These are phyloP conservation scores for Gandaritis pyraliata DNA, from an alignment of 2,888 invertebrate species.

Conservation along the genomic window DNA sequence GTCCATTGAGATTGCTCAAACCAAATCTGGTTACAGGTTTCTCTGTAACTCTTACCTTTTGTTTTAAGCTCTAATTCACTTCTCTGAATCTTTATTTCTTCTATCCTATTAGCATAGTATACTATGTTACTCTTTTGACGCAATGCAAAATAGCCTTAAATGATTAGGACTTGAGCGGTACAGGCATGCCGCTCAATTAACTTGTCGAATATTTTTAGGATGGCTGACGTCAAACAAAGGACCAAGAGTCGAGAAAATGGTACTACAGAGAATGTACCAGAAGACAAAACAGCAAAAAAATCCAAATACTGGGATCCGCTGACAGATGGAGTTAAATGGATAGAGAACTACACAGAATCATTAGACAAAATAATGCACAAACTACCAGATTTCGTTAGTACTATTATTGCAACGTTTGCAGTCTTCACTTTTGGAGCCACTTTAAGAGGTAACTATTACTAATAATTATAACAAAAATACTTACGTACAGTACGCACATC, in stretches of 20 bases:
- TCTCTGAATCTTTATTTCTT: too few species aligned
- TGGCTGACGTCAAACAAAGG: conserved; percentile 49
- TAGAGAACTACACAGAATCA: conserved; percentile 82
- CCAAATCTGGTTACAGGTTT: too few species aligned
- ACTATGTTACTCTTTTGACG: too few species aligned
- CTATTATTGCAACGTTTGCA: conserved; percentile 84
- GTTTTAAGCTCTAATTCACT: too few species aligned
- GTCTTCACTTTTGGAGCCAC: conserved; percentile 86
- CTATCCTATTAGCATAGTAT: too few species aligned
- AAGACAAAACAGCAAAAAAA: conserved; percentile 38
- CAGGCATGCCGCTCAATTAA: too few species aligned
- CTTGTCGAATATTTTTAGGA: conserved; percentile 28
- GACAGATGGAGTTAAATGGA: conserved; percentile 84
- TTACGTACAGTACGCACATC: neutral
- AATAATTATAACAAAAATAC: neutral
- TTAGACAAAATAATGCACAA: conserved; percentile 83
- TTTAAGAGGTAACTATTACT: conserved; percentile 79
- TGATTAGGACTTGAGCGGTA: too few species aligned
- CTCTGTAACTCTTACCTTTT: too few species aligned
- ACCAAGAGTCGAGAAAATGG: conserved; percentile 32
- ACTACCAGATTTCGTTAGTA: conserved; percentile 81
- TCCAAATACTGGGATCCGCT: conserved; percentile 79
- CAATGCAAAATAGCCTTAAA: too few species aligned
- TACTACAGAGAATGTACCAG: conserved; percentile 25
- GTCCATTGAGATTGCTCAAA: neutral